Conservation (phyloP, 2,797 vertebrate species). For the Steatocranus sp. region DNA sequence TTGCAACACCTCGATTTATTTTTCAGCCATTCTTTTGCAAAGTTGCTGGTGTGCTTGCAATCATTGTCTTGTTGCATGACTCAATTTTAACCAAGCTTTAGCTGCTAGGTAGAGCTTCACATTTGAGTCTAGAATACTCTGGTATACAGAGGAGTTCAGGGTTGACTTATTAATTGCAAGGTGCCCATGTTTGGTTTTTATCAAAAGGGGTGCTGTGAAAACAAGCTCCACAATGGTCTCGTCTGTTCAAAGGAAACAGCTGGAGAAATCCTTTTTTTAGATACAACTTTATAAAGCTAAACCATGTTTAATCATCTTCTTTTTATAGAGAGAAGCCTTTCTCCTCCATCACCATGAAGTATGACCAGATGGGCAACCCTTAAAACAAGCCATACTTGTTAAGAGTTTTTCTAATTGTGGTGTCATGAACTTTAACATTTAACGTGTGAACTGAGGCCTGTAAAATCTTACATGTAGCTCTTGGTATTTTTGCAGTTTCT, state of each 20-base stretch:
- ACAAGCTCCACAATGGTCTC: background rate
- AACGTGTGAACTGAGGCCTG: background rate
- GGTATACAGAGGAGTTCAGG: background rate
- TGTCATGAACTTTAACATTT: fast-evolving
- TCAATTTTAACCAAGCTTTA: background rate
- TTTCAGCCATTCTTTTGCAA: background rate
- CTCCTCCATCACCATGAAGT: background rate
- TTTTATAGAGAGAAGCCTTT: background rate
- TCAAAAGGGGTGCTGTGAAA: background rate
- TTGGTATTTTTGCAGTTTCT: background rate
- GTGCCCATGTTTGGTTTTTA: background rate
- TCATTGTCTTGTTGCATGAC: background rate
- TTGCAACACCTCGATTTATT: background rate
- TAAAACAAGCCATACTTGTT: background rate
- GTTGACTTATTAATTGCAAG: background rate
- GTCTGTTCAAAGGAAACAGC: background rate
- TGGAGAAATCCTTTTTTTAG: background rate
- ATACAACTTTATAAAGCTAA: background rate
- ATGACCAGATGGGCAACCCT: background rate
- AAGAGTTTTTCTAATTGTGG: background rate
- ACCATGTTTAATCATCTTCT: background rate
- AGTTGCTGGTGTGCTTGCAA: no score
- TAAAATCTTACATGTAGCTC: background rate
- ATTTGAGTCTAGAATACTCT: background rate
- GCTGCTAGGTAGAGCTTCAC: background rate